phyloP scores from a whole-genome alignment of 2,888 invertebrate species.

The Mechanitis mazaeus region DNA sequence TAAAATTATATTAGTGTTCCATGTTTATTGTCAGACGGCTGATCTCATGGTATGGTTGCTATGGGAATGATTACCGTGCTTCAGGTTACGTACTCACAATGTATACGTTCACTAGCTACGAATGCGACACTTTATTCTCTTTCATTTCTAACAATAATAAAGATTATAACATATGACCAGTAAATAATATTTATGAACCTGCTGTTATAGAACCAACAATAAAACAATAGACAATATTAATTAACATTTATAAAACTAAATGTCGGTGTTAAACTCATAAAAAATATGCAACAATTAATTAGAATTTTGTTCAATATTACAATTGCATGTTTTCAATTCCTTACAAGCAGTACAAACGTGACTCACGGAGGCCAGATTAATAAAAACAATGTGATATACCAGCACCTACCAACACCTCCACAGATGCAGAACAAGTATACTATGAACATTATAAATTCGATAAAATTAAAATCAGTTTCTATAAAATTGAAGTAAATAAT shows the following conservation, averaged over 20 bases:
- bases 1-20: conserved; percentile 15
- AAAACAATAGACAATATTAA: background rate
- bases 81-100: conserved; percentile 11
- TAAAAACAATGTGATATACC: conserved; percentile 16
- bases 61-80: conserved; percentile 16
- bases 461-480: no score
- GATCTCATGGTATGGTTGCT: conserved; percentile 10
- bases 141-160: background rate
- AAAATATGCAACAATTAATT: no score
- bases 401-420: background rate
- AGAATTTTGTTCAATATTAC: no score
- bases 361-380: conserved; percentile 18
- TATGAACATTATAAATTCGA: no score
- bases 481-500: no score
- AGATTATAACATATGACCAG: no score
- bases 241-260: background rate
- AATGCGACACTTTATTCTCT: conserved; percentile 5
- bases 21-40: conserved; percentile 16
- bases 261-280: background rate
- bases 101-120: conserved; percentile 6
- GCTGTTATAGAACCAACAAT: background rate
- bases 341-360: conserved; percentile 19
- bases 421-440: no score
- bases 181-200: background rate
- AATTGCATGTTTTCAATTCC: background rate